Evolutionary conservation across 2,888 invertebrate genomes (phyloP).

Genomic region (Paralinhomoeus sp.): DNA sequence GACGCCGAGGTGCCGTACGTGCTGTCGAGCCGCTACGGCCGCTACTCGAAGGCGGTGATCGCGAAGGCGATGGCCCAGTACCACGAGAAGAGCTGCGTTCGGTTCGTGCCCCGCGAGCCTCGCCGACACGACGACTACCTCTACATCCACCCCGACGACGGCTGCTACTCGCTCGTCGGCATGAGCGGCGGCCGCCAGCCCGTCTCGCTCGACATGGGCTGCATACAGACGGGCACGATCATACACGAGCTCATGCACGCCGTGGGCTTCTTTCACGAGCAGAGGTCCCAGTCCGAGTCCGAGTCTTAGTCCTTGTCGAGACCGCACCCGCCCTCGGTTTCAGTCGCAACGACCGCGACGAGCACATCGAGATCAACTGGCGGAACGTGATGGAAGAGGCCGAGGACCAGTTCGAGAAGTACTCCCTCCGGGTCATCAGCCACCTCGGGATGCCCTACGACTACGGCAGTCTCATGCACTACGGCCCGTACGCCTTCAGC

Average conservation of each 20-base stretch:
- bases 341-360: conserved; percentile 27
- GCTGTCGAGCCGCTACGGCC: conserved; percentile 19
- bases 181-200: conserved; percentile 45
- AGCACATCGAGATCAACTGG: conserved; percentile 26
- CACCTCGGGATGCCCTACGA: conserved; percentile 10
- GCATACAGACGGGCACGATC: conserved; percentile 9
- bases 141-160: conserved; percentile 34
- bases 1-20: conserved; percentile 22
- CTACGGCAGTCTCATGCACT: conserved; percentile 16
- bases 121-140: conserved; percentile 36
- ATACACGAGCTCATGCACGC: conserved; percentile 22
- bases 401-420: conserved; percentile 25
- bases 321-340: no score
- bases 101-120: conserved; percentile 36
- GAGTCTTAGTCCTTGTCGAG: no score
- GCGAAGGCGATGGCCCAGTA: conserved; percentile 30
- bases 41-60: conserved; percentile 20
- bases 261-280: conserved; percentile 23
- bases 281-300: conserved; percentile 3
- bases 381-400: conserved; percentile 26
- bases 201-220: conserved; percentile 36
- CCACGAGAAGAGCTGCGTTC: conserved; percentile 40
- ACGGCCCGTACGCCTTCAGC: conserved; percentile 24
- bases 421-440: conserved; percentile 18
- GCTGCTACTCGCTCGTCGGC: conserved; percentile 53